These are phyloP conservation scores for Drosophila simulans DNA, from an alignment of 1,140 invertebrate genomes.

Conservation along the genomic window DNA sequence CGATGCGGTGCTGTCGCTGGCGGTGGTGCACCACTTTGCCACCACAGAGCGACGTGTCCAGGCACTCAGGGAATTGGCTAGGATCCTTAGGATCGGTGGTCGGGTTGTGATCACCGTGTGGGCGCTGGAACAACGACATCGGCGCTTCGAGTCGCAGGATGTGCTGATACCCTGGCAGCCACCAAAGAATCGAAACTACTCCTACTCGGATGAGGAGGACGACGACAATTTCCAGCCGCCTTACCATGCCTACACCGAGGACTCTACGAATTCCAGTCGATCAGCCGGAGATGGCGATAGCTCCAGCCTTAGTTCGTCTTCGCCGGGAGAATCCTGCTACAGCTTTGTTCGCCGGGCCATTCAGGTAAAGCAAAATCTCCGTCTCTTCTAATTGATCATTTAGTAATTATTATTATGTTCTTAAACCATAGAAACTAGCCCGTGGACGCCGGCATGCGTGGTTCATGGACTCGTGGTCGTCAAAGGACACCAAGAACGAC, in stretches of 20 bases:
- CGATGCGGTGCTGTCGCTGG: constrained; percentile 97
- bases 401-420: constrained; percentile 1
- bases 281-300: constrained; percentile 85
- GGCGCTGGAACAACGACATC: constrained; percentile 97
- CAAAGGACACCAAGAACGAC: constrained; percentile 86
- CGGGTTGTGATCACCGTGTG: constrained; percentile 97
- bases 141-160: constrained; percentile 91
- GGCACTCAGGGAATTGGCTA: constrained; percentile 93
- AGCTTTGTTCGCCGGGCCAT: constrained; percentile 95
- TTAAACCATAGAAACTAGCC: constrained; percentile 88
- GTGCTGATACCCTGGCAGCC: constrained; percentile 97
- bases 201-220: constrained; percentile 80
- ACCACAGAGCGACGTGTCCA: constrained; percentile 94
- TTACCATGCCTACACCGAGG: constrained; percentile 89
- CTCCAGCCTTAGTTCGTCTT: constrained; percentile 94
- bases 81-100: constrained; percentile 95
- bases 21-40: constrained; percentile 97
- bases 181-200: constrained; percentile 86
- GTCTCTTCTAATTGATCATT: neutral
- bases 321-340: constrained; percentile 96
- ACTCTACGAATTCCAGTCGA: constrained; percentile 85
- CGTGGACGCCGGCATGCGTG: constrained; percentile 89
- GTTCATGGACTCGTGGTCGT: constrained; percentile 92
- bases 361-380: constrained; percentile 86
- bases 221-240: constrained; percentile 85